Conservation (phyloP, 23 tunicate species). For the Ascidia mentula region DNA sequence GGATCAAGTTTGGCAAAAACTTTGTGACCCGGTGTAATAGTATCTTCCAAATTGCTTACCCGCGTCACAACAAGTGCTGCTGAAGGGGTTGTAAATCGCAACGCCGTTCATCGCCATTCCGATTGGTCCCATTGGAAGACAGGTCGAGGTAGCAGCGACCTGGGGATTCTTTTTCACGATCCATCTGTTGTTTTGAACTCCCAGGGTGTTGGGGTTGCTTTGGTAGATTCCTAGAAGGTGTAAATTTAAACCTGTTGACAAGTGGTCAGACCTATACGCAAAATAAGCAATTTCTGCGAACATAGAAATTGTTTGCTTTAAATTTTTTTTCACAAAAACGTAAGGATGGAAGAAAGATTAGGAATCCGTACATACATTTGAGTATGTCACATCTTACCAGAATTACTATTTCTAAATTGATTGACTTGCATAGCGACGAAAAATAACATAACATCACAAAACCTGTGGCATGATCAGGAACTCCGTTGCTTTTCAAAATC, state of each 20-base stretch:
- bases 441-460: too few relatives aligned
- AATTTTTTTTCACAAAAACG: too few relatives aligned
- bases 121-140: conserved; percentile 52
- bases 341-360: too few relatives aligned
- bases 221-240: not conserved
- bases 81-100: conserved; percentile 42
- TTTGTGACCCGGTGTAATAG: too few relatives aligned
- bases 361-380: too few relatives aligned
- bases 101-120: conserved; percentile 54
- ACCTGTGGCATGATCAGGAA: conserved; percentile 71
- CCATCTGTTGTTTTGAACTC: conserved; percentile 18
- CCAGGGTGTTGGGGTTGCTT: conserved; percentile 31
- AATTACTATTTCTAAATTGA: too few relatives aligned
- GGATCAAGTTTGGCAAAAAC: too few relatives aligned
- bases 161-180: conserved; percentile 15
- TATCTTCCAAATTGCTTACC: too few relatives aligned
- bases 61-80: conserved; percentile 40
- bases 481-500: conserved; percentile 33
- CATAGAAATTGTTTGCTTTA: too few relatives aligned
- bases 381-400: too few relatives aligned
- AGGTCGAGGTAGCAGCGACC: not conserved
- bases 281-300: too few relatives aligned
- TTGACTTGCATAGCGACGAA: too few relatives aligned
- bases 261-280: not conserved
- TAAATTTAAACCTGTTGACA: not conserved